Base-by-base conservation (phyloP, 2,113 vertebrate species). In the Myiagra hebetior region DNA sequence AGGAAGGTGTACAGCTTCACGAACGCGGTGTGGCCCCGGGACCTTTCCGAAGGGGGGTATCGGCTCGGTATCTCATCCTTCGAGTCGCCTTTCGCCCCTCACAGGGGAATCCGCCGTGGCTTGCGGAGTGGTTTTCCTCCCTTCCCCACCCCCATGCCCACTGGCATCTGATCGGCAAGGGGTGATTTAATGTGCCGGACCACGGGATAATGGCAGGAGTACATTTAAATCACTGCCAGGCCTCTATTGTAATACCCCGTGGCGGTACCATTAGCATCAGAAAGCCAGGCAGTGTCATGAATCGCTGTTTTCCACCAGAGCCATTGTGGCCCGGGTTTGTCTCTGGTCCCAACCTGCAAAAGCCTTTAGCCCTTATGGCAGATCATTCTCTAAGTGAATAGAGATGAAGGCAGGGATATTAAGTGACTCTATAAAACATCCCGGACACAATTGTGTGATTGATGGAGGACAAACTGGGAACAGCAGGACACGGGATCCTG, bases 401-500 rank as follows among this genome's bases (percentile, higher is more conserved):
- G 98, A 99, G 99, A 99, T 99, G 99, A 99, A 99, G 99, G 98
- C 98, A 98, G 98, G 99, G 98, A 99, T 99, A 99, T 99, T 99
- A 99, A 99, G 99, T 99, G 99, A 99, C 98, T 99, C 99, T 98
- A 98, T 99, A 99, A 99, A 99, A 99, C 99, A 99, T 99, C 99
- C 99, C 98, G 98, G 99, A 99, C 99, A 99, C 99, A 99, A 98
- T 99, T 98, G 98, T 96, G 98, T 99, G 99, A 99, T 99, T 99
- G 99, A 99, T 99, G 99, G 99, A 98, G 99, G 99, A 99, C 99
- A 99, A 99, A 99, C 99, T 99, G 98, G 98, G 99, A 99, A 99
- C 99, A 99, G 99, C 99, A 99, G 99, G 99, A 99, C 98, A 98
- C 97, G 98, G 98, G 98, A 99, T 98, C 99, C 99, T 98, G 98